Evolutionary conservation across 2,888 invertebrate species (phyloP).

Genomic region (Sepioteuthis lessoniana): DNA sequence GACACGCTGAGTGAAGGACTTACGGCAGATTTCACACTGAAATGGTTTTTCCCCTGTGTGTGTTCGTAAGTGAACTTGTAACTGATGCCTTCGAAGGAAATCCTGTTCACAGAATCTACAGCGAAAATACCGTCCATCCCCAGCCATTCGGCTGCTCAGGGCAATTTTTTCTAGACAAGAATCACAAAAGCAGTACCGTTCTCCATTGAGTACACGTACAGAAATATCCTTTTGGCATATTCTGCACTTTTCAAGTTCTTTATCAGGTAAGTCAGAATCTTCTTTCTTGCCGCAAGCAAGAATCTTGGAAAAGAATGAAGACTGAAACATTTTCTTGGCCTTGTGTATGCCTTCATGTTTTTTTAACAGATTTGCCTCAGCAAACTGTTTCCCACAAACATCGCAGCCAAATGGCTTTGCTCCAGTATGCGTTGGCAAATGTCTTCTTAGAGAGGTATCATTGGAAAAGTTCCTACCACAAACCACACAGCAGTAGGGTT

Average conservation of each 20-base stretch:
- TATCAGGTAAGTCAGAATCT: not conserved
- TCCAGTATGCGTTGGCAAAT: not conserved
- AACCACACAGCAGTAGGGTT: slow-evolving; percentile 37
- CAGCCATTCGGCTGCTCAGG: not conserved
- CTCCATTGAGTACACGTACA: not conserved
- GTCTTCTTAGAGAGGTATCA: not conserved
- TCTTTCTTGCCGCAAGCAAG: not conserved
- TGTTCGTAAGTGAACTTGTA: not conserved
- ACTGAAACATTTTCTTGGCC: not conserved
- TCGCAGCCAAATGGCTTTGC: slow-evolving; percentile 38
- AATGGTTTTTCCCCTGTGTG: not conserved
- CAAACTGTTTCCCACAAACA: slow-evolving; percentile 1
- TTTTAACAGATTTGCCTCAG: not conserved
- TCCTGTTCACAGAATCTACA: not conserved
- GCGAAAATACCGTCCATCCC: not conserved
- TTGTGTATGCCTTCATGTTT: slow-evolving; percentile 25
- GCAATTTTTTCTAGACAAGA: not conserved
- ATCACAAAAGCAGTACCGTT: slow-evolving; percentile 21
- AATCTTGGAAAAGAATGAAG: not conserved
- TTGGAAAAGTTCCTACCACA: slow-evolving; percentile 38
- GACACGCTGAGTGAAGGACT: not conserved
- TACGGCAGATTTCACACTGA: not conserved
- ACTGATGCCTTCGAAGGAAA: not conserved
- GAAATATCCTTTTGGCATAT: not conserved
- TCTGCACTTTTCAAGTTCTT: slow-evolving; percentile 2